Base-by-base conservation (phyloP, 2,797 vertebrate species). In the Sandelia bainsii region DNA sequence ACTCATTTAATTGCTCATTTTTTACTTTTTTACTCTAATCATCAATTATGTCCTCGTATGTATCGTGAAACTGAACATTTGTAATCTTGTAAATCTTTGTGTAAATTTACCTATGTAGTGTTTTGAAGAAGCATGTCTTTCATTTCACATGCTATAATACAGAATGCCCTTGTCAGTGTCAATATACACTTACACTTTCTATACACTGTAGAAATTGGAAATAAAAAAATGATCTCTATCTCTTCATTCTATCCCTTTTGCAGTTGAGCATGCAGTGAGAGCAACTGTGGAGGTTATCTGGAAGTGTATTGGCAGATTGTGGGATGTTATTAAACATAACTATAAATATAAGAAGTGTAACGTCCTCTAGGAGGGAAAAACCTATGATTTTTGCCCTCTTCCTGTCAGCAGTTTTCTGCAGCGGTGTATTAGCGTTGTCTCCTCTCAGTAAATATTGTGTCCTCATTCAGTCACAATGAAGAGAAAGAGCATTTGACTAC, bases 401-500 rank as follows among this genome's bases (percentile, higher is more conserved):
- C 87, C 90, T 93, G 94, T 95, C 95, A 94, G 94, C 94, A 94
- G 79, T 94, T 95, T 95, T 92, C 80, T 87, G 81, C 87, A 72
- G 87, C 72, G 70, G 83, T 80, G 83, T 90, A 91, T 94, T 93
- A 93, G 91, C 80, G 88, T 92, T 94, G 93, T 95, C 93, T 94
- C 87, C 87, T 93, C 93, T 94, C 88, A 70, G 94, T 95, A 95
- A 95, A 95, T 94, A 95, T 94, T 89, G 93, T 89, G 95, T 94
- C 94, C 94, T 94, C 94, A 95, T 95, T 95, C 95, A 94, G 95
- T 95, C 95, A 94, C 79, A 72, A 90, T 91, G 91, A 93, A 92
- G 93, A 95, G 94, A 93, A 93, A 93, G 93, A 95, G 93, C 93
- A 94, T 95, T 95, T 95, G 94, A 95, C 94, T 95, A 95, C 95